Evolutionary conservation across 2,113 vertebrate species (phyloP), one percentile per base, ranked within the genome.

Genomic region (Ceuthmochares aereus): DNA sequence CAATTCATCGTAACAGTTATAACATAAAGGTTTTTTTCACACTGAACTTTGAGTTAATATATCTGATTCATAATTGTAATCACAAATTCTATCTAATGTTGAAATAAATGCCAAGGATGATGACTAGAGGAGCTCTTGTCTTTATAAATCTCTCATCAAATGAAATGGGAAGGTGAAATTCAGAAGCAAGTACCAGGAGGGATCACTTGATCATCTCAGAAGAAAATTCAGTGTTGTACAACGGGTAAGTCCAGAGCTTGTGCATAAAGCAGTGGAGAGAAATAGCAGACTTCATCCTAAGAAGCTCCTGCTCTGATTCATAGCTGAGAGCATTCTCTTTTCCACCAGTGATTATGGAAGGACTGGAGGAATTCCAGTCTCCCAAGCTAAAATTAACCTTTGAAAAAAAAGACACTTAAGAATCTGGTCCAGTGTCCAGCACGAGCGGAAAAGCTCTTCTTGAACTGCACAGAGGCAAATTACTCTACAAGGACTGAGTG

Each of bases 41-140:
- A 74, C 34, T 89, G 52, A 95, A 90, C 75, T 67, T 70, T 34
- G 70, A 30, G 96, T 93, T 89, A 80, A 90, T 89, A 60, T 78
- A 72, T 73, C 86, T 85, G 78, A 54, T 49, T 79, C 36, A 36
- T 21, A 15, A 95, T 92, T 82, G 88, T 96, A 90, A 95, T 94
- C 87, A 91, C 30, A 93, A 92, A 90, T 85, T 92, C 56, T 88
- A 26, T 91, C 54, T 96, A 92, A 84, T 83, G 79, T 84, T 55
- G 40, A 87, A 77, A 90, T 69, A 93, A 93, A 82, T 12, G 14
- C 55, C 68, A n/a, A 93, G 47, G 72, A 60, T 19, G 66, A 60
- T 20, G 81, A 51, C 64, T 69, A 62, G 58, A 69, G 43, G 77
- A 93, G 40, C n/a, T 86, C 59, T 40, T 58, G 36, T 75, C 51